Base-by-base conservation (phyloP, 2,888 invertebrate genomes). In the Junonia oenone region DNA sequence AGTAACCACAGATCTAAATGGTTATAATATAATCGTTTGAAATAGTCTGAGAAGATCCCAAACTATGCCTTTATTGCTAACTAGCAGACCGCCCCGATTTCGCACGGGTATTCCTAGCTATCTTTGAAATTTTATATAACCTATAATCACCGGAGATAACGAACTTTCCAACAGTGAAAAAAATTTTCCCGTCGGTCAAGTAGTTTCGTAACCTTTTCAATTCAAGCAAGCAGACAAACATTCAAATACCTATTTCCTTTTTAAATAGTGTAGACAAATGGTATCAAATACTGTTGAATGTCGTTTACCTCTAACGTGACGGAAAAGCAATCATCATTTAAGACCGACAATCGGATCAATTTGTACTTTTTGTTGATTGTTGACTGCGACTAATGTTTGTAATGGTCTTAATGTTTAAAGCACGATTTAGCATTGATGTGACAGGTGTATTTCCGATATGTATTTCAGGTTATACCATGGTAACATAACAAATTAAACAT, bases 1-100 rank as follows among this genome's bases (percentile, higher is more conserved):
- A 49, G 51, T 55, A 48, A 57, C 59, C 52, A 51, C 49, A 57
- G 53, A 62, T 59, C 48, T 40, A 37, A 59, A 57, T 53, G 55
- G n/a, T 33, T 33, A 57, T 57, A 48, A 54, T 33, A 57, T 57
- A 48, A 54, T 54, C 15, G 53, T 43, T 50, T 54, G 51, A 43
- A 47, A 50, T 57, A 50, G 55, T 29, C 31, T 13, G 38, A 19
- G 33, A 49, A 27, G 33, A 49, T 46, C 37, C 27, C n/a, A n/a
- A n/a, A n/a, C n/a, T n/a, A n/a, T n/a, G n/a, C n/a, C n/a, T n/a
- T n/a, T n/a, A n/a, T n/a, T n/a, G n/a, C n/a, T n/a, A n/a, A n/a
- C n/a, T n/a, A n/a, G n/a, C n/a, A n/a, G n/a, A n/a, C n/a, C n/a
- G n/a, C n/a, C n/a, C n/a, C n/a, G n/a, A n/a, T n/a, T n/a, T n/a